Percentiles rank a stretch among this genome's conserved stretches.
These are phyloP conservation scores for Macrotus californicus DNA, from an alignment of 2,113 vertebrate genomes.

Conservation along the genomic window DNA sequence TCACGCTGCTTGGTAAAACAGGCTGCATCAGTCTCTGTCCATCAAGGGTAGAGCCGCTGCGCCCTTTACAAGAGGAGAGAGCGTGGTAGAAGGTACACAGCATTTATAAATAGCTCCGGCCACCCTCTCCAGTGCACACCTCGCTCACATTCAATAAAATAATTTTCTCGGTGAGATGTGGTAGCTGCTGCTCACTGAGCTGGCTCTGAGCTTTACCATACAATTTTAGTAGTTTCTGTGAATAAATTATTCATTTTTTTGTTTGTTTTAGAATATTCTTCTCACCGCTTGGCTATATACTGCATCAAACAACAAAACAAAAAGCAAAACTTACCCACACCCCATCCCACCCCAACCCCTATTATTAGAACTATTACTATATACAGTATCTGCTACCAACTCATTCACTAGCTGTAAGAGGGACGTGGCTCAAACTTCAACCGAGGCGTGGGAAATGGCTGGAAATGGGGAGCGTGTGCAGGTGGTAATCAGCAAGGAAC, in stretches of 20 bases:
- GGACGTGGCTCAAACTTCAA: conserved; percentile 31
- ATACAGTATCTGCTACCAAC: conserved; percentile 50
- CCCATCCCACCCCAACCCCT: conserved; percentile 21
- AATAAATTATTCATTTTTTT: conserved; percentile 47
- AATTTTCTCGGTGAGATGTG: neutral
- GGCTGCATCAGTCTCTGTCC: neutral
- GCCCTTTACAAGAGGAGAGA: neutral
- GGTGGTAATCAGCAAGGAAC: neutral
- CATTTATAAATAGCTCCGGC: neutral
- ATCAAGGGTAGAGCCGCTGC: neutral
- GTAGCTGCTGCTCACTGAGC: neutral
- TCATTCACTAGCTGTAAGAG: conserved; percentile 17
- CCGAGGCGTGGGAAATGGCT: neutral
- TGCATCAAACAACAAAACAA: conserved; percentile 37
- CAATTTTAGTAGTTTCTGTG: conserved; percentile 46
- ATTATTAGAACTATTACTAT: conserved; percentile 55
- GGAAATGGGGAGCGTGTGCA: conserved; percentile 15
- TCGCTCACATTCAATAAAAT: conserved; percentile 11
- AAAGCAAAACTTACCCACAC: conserved; percentile 38
- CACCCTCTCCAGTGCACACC: neutral
- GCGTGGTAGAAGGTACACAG: neutral
- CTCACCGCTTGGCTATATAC: conserved; percentile 11
- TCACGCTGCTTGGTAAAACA: neutral
- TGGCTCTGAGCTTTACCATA: conserved; percentile 44
- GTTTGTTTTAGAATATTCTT: conserved; percentile 46